Percentiles rank a stretch among this genome's conserved stretches.
phyloP scores from a whole-genome alignment of 2,113 vertebrate genomes.

The Ageneiosus marmoratus region DNA sequence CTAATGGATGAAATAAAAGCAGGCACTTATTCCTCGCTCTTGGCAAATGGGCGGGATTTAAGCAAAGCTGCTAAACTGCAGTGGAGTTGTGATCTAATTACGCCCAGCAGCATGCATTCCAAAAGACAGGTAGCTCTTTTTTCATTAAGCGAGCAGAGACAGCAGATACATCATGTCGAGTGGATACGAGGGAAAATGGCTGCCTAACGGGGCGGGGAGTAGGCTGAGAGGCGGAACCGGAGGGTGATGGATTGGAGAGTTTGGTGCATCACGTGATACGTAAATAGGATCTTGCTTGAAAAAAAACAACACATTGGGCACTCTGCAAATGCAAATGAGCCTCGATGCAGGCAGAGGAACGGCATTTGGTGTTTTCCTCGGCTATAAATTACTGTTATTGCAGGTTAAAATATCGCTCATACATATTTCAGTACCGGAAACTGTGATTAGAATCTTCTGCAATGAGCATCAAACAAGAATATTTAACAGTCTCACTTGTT shows the following conservation, averaged over 20 bases:
- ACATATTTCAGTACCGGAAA: background rate
- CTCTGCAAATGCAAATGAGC: constrained; percentile 22
- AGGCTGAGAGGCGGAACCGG: constrained; percentile 57
- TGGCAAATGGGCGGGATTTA: constrained; percentile 34
- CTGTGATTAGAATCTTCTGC: background rate
- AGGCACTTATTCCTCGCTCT: constrained; percentile 38
- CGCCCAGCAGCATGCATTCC: constrained; percentile 56
- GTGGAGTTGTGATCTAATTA: constrained; percentile 61
- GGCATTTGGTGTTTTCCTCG: background rate
- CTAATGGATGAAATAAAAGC: constrained; percentile 40
- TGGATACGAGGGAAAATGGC: constrained; percentile 64
- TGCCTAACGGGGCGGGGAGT: constrained; percentile 65
- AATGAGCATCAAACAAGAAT: background rate
- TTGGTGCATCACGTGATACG: constrained; percentile 37
- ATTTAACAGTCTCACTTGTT: background rate
- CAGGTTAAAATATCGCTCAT: background rate
- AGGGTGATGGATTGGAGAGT: constrained; percentile 66
- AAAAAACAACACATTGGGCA: background rate
- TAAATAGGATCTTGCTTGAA: constrained; percentile 43
- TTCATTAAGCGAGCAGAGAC: constrained; percentile 71
- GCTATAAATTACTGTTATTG: background rate
- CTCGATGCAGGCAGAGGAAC: background rate
- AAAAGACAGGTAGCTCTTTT: constrained; percentile 64
- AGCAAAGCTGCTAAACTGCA: constrained; percentile 51
- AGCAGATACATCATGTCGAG: constrained; percentile 73